Evolutionary conservation across 1,140 invertebrate species (phyloP), one percentile per base, ranked within the genome.

Genomic region (Drosophila cardini): DNA sequence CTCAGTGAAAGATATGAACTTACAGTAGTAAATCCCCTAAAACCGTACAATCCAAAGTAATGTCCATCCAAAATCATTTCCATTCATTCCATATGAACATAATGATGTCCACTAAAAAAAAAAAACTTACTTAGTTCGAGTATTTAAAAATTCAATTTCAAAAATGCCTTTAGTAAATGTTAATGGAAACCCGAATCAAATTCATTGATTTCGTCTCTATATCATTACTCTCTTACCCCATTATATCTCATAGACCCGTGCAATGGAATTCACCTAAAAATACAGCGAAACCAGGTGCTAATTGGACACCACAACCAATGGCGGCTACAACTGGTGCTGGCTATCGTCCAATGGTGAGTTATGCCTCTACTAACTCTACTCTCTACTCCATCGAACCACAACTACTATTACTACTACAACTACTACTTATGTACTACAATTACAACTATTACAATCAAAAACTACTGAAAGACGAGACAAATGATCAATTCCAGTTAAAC

Each of bases 261-360:
- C 96, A 97, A 93, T 97, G 96, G 96, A 97, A 96, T 92, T 97
- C 96, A 40, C 96, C 96, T 50, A 97, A 97, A 93, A 96, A 96
- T 92, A 94, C 95, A 57, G 95, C 95, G 50, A 97, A 96, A 93
- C 94, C 95, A 26, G 95, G 95, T 75, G 93, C 94, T 70, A 94
- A 93, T 62, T 97, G 96, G 96, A 96, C 94, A 80, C 96, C 96
- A 45, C 96, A 97, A 92, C 96, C 96, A 30, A 96, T 97, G 95
- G 96, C 96, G 76, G 96, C 96, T 57, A 97, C 96, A 48, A 97
- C 96, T 63, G 96, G 95, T 74, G 96, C 95, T 69, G 96, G 95
- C 77, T 97, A 97, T 93, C 94, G 96, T 92, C 96, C 96, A 55
- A 97, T 97, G 96, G 96, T 96, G 93, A 94, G 94, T 91, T 76